Conservation (phyloP, 2,113 vertebrate species). For the Forbesichthys agassizii region DNA sequence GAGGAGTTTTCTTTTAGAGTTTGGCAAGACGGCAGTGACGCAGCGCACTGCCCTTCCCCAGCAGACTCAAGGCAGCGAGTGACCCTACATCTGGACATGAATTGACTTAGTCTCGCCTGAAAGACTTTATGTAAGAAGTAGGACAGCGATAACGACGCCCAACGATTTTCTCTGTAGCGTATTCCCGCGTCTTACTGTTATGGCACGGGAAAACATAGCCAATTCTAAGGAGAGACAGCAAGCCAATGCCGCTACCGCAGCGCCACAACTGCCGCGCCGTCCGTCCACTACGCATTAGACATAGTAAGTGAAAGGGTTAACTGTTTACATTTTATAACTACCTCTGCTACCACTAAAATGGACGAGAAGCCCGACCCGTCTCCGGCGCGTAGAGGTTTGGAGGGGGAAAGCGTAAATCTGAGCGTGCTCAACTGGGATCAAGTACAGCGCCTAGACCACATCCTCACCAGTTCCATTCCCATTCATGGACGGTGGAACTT, state of each 20-base stretch:
- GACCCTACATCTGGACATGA: slow-evolving; percentile 36
- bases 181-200: slow-evolving; percentile 15
- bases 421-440: slow-evolving; percentile 97
- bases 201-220: slow-evolving; percentile 10
- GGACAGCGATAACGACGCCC: slow-evolving; percentile 40
- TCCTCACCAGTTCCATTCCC: slow-evolving; percentile 92
- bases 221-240: slow-evolving; percentile 11
- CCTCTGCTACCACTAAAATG: slow-evolving; percentile 72
- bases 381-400: slow-evolving; percentile 55
- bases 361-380: slow-evolving; percentile 76
- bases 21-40: slow-evolving; percentile 10
- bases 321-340: slow-evolving; percentile 31
- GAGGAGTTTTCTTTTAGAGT: slow-evolving; percentile 5
- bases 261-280: not conserved
- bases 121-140: slow-evolving; percentile 57
- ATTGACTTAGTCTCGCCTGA: slow-evolving; percentile 38
- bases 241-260: slow-evolving; percentile 34
- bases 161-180: slow-evolving; percentile 5
- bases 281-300: not conserved
- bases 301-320: slow-evolving; percentile 21
- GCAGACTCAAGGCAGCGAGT: slow-evolving; percentile 35
- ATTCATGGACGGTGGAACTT: slow-evolving; percentile 98
- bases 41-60: slow-evolving; percentile 16
- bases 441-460: slow-evolving; percentile 92
- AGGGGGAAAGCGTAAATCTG: slow-evolving; percentile 78